phyloP scores from a whole-genome alignment of 2,888 invertebrate genomes.

The Spicauda simplicius region DNA sequence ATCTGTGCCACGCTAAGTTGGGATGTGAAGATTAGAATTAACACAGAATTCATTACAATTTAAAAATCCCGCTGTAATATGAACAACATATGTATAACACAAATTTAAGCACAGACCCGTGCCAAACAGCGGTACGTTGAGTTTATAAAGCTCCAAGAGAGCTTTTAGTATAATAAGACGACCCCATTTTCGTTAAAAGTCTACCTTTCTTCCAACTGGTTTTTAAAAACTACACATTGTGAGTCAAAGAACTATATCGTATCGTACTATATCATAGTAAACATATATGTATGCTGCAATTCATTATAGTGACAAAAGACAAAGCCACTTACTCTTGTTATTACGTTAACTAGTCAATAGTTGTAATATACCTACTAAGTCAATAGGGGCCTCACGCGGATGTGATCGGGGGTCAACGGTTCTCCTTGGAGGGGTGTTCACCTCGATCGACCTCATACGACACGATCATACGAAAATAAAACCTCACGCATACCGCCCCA shows the following conservation, averaged over 20 bases:
- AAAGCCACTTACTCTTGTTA: background rate
- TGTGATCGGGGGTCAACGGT: conserved; percentile 76
- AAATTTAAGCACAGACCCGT: background rate
- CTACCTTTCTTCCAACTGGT: background rate
- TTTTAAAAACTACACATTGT: background rate
- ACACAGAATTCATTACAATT: too few species aligned
- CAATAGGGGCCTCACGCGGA: conserved; percentile 56
- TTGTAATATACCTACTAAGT: conserved; percentile 1
- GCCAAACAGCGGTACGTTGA: background rate
- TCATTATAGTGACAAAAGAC: background rate
- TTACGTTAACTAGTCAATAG: conserved; percentile 1
- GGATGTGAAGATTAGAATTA: too few species aligned
- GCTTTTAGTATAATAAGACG: background rate
- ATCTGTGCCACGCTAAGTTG: too few species aligned
- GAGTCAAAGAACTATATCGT: background rate
- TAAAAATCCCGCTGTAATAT: too few species aligned
- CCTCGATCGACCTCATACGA: conserved; percentile 73
- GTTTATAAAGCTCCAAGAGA: background rate
- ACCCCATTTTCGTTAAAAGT: background rate
- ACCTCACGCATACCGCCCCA: conserved; percentile 40
- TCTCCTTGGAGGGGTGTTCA: conserved; percentile 82
- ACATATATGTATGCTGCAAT: background rate
- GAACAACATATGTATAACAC: too few species aligned
- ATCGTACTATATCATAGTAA: background rate
- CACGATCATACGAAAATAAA: conserved; percentile 49